Conservation (phyloP, 2,888 invertebrate genomes). For the Cheilosia vulpina region DNA sequence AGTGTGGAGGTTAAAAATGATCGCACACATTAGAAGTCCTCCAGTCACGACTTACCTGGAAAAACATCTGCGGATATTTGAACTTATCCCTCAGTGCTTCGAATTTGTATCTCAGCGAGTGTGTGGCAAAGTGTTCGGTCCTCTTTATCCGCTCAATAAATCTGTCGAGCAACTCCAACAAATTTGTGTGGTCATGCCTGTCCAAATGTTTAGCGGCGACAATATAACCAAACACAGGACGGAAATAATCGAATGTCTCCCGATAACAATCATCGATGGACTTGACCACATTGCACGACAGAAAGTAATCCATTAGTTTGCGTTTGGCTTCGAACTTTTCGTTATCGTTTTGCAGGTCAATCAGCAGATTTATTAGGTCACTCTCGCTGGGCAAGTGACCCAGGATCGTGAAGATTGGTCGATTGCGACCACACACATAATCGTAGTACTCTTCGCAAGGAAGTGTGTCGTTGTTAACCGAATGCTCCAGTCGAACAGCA, state of each 20-base stretch:
- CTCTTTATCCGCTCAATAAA: slow-evolving; percentile 77
- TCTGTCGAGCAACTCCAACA: slow-evolving; percentile 77
- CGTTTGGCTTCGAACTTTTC: slow-evolving; percentile 80
- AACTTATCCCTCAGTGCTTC: slow-evolving; percentile 78
- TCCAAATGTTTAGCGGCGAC: slow-evolving; percentile 79
- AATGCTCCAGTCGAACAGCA: slow-evolving; percentile 78
- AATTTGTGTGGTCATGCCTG: slow-evolving; percentile 78
- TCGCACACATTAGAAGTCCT: not conserved
- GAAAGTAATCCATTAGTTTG: slow-evolving; percentile 81
- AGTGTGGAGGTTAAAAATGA: no score
- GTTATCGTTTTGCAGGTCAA: slow-evolving; percentile 79
- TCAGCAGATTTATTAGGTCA: slow-evolving; percentile 79
- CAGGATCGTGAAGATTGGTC: slow-evolving; percentile 80
- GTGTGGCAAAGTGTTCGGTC: slow-evolving; percentile 75
- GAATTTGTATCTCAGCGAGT: slow-evolving; percentile 77
- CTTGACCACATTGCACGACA: slow-evolving; percentile 80
- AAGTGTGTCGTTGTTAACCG: slow-evolving; percentile 79
- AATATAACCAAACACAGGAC: slow-evolving; percentile 81
- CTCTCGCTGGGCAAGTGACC: slow-evolving; percentile 78
- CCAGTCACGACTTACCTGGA: slow-evolving; percentile 68
- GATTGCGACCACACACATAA: slow-evolving; percentile 81
- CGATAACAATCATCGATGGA: slow-evolving; percentile 81
- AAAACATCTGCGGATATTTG: slow-evolving; percentile 78
- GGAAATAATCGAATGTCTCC: slow-evolving; percentile 80
- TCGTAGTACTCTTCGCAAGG: slow-evolving; percentile 81